Evolutionary conservation across 2,113 vertebrate species (phyloP), one percentile per base, ranked within the genome.

Genomic region (Trachemys scripta): DNA sequence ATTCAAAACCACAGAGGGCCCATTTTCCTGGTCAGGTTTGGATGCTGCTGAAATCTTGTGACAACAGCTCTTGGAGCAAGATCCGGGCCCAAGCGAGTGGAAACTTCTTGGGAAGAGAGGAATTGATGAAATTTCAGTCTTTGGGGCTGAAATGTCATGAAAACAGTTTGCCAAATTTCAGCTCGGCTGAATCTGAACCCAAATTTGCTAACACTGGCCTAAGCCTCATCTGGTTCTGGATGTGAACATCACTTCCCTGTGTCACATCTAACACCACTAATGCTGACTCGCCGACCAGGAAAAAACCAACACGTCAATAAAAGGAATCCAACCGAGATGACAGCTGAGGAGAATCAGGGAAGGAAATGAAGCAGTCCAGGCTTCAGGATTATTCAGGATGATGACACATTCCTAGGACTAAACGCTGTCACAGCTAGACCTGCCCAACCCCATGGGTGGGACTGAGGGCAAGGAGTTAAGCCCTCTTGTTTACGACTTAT

Each of bases 21-120:
- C 69, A 27, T 78, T 90, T 89, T 81, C 79, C n/a, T 20, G 91
- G 87, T 87, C 81, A 69, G 49, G 47, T 94, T 79, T 79, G 51
- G n/a, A 12, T 54, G 25, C 14, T 79, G 72, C 27, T 11, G 49
- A 87, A 93, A 86, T 76, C 65, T 65, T 57, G 31, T 90, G 81
- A 75, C 72, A 94, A 19, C 3, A 27, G 19, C 2, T 13, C 1
- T 3, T 38, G 9, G 49, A 87, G 62, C 6, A 31, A 92, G 11
- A 25, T 53, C 31, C 90, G 72, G 3, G 0, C 78, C 76, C 42
- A 96, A 93, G 5, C 16, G 9, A 4, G 1, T n/a, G 38, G 42
- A 38, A 6, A 17, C 16, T 22, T 92, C 8, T 59, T 85, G 24
- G 88, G 82, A 4, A 2, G 0, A 1, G 79, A 20, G 69, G 16